phyloP scores from a whole-genome alignment of 2,888 invertebrate species.

The Cheilosia scutellata region DNA sequence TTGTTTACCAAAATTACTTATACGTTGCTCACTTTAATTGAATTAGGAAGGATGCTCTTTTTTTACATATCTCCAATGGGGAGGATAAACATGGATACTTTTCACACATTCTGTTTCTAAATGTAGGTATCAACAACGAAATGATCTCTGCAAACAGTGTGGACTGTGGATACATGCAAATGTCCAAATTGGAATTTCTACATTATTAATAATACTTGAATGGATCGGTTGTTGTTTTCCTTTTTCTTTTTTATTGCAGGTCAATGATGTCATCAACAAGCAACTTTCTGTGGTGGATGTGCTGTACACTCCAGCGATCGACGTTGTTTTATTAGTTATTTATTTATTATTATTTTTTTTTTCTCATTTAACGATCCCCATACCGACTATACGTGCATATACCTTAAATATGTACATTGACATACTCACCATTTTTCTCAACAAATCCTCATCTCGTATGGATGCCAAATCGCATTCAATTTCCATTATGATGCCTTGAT shows the following conservation, averaged over 20 bases:
- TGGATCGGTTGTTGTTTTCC: conserved; percentile 39
- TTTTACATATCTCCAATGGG: conserved; percentile 5
- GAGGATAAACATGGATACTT: conserved; percentile 25
- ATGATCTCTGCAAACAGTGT: conserved; percentile 16
- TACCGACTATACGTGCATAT: not conserved
- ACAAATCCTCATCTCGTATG: conserved; percentile 91
- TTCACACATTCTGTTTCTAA: conserved; percentile 48
- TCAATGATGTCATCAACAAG: conserved; percentile 67
- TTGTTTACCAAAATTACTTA: no score
- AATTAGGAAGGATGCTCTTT: conserved; percentile 16
- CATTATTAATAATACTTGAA: conserved; percentile 27
- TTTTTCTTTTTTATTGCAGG: conserved; percentile 25
- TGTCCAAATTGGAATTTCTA: conserved; percentile 43
- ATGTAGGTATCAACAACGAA: conserved; percentile 22
- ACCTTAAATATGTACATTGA: conserved; percentile 34
- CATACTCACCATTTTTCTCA: conserved; percentile 89
- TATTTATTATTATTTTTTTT: conserved; percentile 1
- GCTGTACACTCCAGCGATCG: not conserved
- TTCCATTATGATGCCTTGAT: conserved; percentile 79
- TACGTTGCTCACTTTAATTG: not conserved
- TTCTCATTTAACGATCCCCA: conserved; percentile 5
- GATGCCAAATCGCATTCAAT: conserved; percentile 87
- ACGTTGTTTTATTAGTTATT: conserved; percentile 38
- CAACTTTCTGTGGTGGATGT: conserved; percentile 8
- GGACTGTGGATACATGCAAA: conserved; percentile 25